phyloP scores from a whole-genome alignment of 2,888 invertebrate genomes.

The Platycheirus albimanus region DNA sequence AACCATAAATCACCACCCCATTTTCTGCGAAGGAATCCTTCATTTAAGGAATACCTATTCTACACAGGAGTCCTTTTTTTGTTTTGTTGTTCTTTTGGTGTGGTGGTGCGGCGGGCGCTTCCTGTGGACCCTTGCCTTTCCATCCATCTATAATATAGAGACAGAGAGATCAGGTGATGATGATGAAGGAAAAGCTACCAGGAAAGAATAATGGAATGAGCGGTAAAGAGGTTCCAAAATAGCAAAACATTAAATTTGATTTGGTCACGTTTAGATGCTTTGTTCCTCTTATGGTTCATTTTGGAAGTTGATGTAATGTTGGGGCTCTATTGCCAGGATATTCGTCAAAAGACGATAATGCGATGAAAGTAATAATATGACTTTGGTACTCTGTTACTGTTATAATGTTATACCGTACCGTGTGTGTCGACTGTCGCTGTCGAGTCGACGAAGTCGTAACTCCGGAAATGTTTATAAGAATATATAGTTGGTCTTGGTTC shows the following conservation, averaged over 20 bases:
- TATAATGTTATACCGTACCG: constrained; percentile 25
- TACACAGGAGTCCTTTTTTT: constrained; percentile 25
- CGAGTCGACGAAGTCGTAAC: not conserved
- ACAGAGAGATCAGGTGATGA: constrained; percentile 51
- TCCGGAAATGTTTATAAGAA: constrained; percentile 33
- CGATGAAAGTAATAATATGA: constrained; percentile 51
- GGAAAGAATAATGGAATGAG: not conserved
- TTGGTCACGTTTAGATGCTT: constrained; percentile 82
- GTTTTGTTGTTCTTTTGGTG: not conserved
- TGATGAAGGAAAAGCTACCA: not conserved
- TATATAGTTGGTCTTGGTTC: constrained; percentile 9
- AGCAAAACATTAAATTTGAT: constrained; percentile 80
- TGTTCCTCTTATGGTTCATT: constrained; percentile 82
- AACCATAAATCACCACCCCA: constrained; percentile 74
- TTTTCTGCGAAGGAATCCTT: constrained; percentile 62
- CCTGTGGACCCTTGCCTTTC: no score
- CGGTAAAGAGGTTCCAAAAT: constrained; percentile 61
- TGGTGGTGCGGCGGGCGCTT: not conserved
- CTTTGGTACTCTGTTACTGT: constrained; percentile 19
- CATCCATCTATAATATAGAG: no score
- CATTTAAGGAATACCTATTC: constrained; percentile 40
- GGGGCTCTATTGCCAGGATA: constrained; percentile 63
- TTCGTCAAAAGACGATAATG: constrained; percentile 73
- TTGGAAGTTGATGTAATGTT: constrained; percentile 75
- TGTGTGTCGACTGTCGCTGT: no score